Evolutionary conservation across 2,888 invertebrate genomes (phyloP), one percentile per base, ranked within the genome.

Genomic region (Drosophila neutralis): DNA sequence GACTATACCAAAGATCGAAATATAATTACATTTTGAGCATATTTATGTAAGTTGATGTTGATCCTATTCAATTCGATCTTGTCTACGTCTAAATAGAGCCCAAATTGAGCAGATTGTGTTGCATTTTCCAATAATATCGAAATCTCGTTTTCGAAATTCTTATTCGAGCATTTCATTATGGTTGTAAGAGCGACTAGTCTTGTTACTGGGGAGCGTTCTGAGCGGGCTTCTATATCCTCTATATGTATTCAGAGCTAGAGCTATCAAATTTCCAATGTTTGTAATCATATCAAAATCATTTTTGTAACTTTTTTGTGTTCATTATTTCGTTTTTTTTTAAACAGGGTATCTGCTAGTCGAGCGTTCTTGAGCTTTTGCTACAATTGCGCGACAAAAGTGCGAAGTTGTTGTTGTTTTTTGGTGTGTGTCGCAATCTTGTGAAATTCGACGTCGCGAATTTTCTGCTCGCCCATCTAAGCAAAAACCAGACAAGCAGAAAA

Each of bases 361-460:
- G 3, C 13, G 1, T n/a, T 31, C 6, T 66, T 38, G 11, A 5
- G 33, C 11, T 57, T 38, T 13, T 40, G 66, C 71, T 64, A 72
- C 69, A 81, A 83, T 81, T 81, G 81, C 80, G 83, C 83, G 83
- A 80, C 79, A 78, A 83, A 80, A 82, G 84, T 73, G 78, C 76
- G 77, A 87, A 83, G 49, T 45, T 57, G 51, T 57, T 65, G 40
- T 21, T 61, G 58, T 29, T 29, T 15, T 45, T 42, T 57, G 31
- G 57, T 45, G 8, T 72, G 27, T 83, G 64, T 85, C 73, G 86
- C 79, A 83, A 83, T 78, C 76, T 89, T 87, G 78, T 89, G 86
- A 87, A 89, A 87, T 87, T 83, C 83, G 56, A 80, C 80, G 33
- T 78, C 76, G 73, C 80, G 79, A 76, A 86, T 82, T 82, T 82